These are phyloP conservation scores for Scalopus aquaticus DNA, from an alignment of 2,113 vertebrate genomes.

Conservation along the genomic window DNA sequence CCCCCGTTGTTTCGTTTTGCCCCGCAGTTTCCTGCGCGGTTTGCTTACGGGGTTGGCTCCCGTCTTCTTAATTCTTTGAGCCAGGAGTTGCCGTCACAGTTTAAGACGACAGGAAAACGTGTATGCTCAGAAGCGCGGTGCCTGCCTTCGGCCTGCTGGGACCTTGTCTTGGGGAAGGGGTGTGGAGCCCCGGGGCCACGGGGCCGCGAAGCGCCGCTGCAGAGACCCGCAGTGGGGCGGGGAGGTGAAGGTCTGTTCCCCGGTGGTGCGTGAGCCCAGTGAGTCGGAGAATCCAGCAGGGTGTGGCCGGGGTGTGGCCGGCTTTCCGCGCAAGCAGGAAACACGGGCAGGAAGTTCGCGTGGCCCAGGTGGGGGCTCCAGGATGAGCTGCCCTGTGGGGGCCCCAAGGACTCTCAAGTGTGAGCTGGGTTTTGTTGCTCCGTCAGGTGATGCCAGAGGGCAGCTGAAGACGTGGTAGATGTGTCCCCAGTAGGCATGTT, in stretches of 20 bases:
- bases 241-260: no score
- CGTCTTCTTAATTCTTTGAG: not conserved
- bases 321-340: not conserved
- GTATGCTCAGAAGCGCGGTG: not conserved
- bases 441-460: not conserved
- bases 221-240: no score
- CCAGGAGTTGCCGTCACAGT: not conserved
- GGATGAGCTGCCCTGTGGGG: not conserved
- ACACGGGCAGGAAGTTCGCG: not conserved
- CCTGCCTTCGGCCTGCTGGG: not conserved
- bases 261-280: accelerated
- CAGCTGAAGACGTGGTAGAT: not conserved
- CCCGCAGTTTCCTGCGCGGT: not conserved
- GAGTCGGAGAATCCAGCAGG: not conserved
- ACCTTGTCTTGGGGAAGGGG: no score
- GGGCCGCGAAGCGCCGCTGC: no score
- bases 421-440: not conserved
- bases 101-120: not conserved
- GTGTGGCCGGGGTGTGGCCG: not conserved
- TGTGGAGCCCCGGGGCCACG: no score
- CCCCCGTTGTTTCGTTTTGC: not conserved
- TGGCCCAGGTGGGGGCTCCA: not conserved
- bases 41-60: not conserved
- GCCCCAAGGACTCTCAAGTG: not conserved
- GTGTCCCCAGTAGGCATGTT: no score